Conservation (phyloP, 2,888 invertebrate species). For the Ochlodes sylvanus region DNA sequence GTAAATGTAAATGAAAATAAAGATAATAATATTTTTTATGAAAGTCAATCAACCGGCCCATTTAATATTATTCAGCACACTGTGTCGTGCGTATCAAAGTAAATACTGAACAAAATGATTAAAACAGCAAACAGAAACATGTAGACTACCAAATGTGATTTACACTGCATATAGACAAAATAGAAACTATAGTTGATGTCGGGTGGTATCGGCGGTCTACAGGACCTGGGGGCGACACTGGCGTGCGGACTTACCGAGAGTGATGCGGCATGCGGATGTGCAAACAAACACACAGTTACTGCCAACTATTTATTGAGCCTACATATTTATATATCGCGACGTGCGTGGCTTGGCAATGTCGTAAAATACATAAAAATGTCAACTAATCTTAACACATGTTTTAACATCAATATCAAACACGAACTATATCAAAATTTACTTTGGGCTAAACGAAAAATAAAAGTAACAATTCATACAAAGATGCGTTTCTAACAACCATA, state of each 20-base stretch:
- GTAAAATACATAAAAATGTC: background rate
- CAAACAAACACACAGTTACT: slow-evolving; percentile 70
- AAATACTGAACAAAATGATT: slow-evolving; percentile 32
- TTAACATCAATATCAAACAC: too few species aligned
- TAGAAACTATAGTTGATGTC: slow-evolving; percentile 28
- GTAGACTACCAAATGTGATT: slow-evolving; percentile 33
- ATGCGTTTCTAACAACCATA: too few species aligned
- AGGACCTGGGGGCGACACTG: background rate
- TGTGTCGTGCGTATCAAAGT: slow-evolving; percentile 23
- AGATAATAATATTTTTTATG: too few species aligned
- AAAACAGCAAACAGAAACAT: slow-evolving; percentile 32
- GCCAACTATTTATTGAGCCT: slow-evolving; percentile 64
- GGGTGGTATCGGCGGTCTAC: background rate
- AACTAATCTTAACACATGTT: too few species aligned
- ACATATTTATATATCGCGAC: slow-evolving; percentile 45
- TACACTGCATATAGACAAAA: slow-evolving; percentile 32
- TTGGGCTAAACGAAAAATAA: too few species aligned
- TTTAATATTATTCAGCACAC: background rate
- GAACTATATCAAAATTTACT: too few species aligned
- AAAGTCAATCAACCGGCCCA: too few species aligned
- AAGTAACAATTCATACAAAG: too few species aligned
- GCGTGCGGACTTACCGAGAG: slow-evolving; percentile 31
- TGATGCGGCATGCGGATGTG: slow-evolving; percentile 56
- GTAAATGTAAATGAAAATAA: too few species aligned
- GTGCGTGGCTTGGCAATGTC: slow-evolving; percentile 14